Evolutionary conservation across 2,797 vertebrate genomes (phyloP), one percentile per base, ranked within the genome.

Genomic region (Octomys mimax): DNA sequence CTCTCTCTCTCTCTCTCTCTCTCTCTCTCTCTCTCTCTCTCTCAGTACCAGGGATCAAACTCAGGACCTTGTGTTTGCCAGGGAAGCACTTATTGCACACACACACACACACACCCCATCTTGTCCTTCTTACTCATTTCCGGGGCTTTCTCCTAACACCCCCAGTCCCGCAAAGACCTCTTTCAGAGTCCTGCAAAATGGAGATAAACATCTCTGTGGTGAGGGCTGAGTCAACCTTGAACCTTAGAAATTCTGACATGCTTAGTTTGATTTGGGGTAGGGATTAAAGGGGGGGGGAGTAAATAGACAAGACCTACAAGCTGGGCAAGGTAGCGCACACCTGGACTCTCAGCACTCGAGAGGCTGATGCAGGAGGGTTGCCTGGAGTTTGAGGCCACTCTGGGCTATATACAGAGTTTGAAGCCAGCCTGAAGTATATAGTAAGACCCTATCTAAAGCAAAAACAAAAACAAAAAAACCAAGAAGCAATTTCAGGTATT

Each of bases 181-280:
- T 87, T 71, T 92, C 28, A 59, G 62, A 66, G 31, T 46, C 13
- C 94, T 82, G 33, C 66, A 62, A 91, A n/a, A 87, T 59, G 33
- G 46, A 95, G 61, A 86, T 36, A 81, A 89, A 83, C 52, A 22
- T 80, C 36, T 73, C 75, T 93, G 49, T 54, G 54, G 46, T 13
- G 10, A 89, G 75, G 78, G 31, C 4, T 85, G 94, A 92, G 36
- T 59, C 49, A 71, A 79, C 16, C 66, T 78, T 22, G 66, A 28
- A 84, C 46, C 52, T 49, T 82, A 49, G 62, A 87, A 61, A 49
- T 85, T 92, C 57, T 36, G 26, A 64, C 33, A 54, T 71, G 11
- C 70, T 61, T 87, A 42, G 80, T 82, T 92, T 39, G 57, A 39
- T 49, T 39, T 84, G 77, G 36, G 36, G 66, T 80, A 82, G 66